These are phyloP conservation scores for Chascanopsetta lugubris DNA, from an alignment of 2,113 vertebrate species.

Conservation along the genomic window DNA sequence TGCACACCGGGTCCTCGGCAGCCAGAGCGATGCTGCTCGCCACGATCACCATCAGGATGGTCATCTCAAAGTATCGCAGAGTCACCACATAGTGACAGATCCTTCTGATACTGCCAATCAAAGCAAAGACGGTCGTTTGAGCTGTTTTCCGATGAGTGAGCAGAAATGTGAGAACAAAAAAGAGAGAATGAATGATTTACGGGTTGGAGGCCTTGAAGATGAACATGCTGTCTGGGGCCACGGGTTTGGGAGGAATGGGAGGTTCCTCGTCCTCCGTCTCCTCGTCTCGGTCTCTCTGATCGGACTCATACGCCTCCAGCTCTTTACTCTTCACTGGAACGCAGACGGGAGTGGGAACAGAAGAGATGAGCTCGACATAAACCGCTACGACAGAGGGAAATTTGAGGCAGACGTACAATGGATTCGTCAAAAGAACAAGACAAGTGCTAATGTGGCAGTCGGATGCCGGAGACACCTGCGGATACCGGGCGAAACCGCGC, in stretches of 20 bases:
- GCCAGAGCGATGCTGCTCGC: constrained; percentile 98
- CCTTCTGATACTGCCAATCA: constrained; percentile 84
- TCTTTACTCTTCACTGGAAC: constrained; percentile 80
- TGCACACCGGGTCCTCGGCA: constrained; percentile 93
- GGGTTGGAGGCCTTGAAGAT: constrained; percentile 98
- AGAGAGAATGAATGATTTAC: constrained; percentile 67
- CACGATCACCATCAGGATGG: constrained; percentile 96
- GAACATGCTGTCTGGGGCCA: constrained; percentile 96
- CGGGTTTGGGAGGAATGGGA: constrained; percentile 81
- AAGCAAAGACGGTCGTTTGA: constrained; percentile 6
- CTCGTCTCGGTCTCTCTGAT: constrained; percentile 54
- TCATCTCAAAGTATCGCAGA: constrained; percentile 98
- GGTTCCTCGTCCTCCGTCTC: constrained; percentile 78
- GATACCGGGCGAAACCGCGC: constrained; percentile 32
- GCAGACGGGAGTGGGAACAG: constrained; percentile 14
- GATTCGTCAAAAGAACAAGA: constrained; percentile 19
- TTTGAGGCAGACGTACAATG: constrained; percentile 43
- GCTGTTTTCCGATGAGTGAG: not conserved
- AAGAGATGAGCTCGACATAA: constrained; percentile 12
- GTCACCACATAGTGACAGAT: constrained; percentile 96
- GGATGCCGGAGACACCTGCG: constrained; percentile 47
- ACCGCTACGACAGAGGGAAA: constrained; percentile 36
- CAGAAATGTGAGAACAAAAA: not conserved
- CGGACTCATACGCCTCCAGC: constrained; percentile 68
- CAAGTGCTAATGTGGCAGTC: constrained; percentile 8